Evolutionary conservation across 2,888 invertebrate genomes (phyloP).

Genomic region (Brachypalpus laphriformis): DNA sequence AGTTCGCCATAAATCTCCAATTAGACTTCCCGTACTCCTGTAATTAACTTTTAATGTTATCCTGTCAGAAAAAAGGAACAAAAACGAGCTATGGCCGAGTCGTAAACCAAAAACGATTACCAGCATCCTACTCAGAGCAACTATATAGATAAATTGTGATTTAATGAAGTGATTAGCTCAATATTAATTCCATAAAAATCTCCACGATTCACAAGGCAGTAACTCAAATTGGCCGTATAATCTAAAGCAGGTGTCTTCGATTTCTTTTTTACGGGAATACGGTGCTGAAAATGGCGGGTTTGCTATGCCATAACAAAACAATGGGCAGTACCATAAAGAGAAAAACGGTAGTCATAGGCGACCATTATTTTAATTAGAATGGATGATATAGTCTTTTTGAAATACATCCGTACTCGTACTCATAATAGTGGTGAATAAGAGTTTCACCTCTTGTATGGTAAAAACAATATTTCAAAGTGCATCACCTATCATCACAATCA

Average conservation of each 20-base stretch:
- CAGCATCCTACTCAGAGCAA: neutral
- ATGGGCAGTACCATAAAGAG: neutral
- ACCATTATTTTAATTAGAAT: constrained; percentile 1
- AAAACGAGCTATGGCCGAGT: neutral
- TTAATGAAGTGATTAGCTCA: constrained; percentile 51
- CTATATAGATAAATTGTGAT: constrained; percentile 4
- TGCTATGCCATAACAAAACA: neutral
- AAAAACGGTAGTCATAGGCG: neutral
- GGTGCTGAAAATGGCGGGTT: neutral
- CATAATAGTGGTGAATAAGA: neutral
- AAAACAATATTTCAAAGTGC: too few relatives aligned
- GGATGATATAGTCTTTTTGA: neutral
- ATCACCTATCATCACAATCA: too few relatives aligned
- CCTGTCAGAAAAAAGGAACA: neutral
- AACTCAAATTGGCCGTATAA: constrained; percentile 1
- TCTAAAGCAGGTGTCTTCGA: constrained; percentile 9
- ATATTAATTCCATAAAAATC: constrained; percentile 8
- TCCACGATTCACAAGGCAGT: neutral
- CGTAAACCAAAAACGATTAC: constrained; percentile 16
- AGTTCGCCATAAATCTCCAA: constrained; percentile 1
- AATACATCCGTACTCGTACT: neutral
- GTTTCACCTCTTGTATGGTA: too few relatives aligned
- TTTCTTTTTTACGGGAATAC: neutral
- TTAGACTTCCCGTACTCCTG: neutral
- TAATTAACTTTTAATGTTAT: neutral